Evolutionary conservation across 2,888 invertebrate species (phyloP).

Genomic region (Drosophila antonietae): DNA sequence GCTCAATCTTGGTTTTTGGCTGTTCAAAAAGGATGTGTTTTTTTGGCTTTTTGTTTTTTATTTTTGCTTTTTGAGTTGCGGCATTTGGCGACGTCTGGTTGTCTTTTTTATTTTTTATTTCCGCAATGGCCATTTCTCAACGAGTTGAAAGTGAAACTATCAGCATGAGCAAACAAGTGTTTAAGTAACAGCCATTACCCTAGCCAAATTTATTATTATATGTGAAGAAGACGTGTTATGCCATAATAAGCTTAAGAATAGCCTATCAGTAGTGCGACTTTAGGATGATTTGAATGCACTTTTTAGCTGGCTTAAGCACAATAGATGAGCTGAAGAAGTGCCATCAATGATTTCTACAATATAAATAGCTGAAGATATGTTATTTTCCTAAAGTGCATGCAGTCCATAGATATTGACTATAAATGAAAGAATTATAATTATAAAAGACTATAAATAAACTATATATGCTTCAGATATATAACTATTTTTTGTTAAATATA

Average conservation of each 20-base stretch:
- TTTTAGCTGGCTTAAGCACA: not conserved
- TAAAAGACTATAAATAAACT: not conserved
- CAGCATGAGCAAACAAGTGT: constrained; percentile 40
- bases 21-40: constrained; percentile 59
- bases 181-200: constrained; percentile 33
- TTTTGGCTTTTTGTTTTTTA: not conserved
- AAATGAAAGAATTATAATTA: not conserved
- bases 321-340: not conserved
- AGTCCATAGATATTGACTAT: too few species aligned
- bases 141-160: constrained; percentile 69
- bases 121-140: constrained; percentile 70
- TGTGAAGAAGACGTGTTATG: not conserved
- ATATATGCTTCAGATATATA: too few species aligned
- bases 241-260: not conserved
- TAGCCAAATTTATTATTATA: constrained; percentile 15
- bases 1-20: constrained; percentile 53
- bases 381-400: not conserved
- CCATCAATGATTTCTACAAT: not conserved
- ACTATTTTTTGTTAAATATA: too few species aligned
- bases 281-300: too few species aligned
- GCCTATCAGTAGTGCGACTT: not conserved
- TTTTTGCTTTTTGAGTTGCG: constrained; percentile 40
- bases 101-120: constrained; percentile 72
- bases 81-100: constrained; percentile 66
- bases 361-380: not conserved